Evolutionary conservation across 2,888 invertebrate species (phyloP).

Genomic region (Mycogona germanica): DNA sequence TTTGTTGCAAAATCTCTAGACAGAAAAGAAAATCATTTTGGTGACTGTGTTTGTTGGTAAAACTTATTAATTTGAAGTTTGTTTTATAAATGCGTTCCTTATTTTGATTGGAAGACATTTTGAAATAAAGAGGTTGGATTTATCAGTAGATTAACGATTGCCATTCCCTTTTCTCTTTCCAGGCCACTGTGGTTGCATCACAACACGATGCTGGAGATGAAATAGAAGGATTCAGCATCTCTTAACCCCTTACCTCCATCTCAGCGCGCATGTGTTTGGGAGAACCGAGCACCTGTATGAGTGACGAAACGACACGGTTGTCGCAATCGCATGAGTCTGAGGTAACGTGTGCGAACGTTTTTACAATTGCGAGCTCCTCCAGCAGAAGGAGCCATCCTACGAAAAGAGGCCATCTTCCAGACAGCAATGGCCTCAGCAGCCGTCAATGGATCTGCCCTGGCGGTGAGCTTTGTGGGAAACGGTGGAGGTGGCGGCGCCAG

Average conservation of each 20-base stretch:
- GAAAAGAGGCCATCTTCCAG: neutral
- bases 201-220: neutral
- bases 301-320: neutral
- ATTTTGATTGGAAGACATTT: neutral
- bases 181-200: slow-evolving; percentile 3
- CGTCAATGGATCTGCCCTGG: slow-evolving; percentile 17
- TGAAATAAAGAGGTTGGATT: neutral
- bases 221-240: slow-evolving; percentile 1
- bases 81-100: neutral
- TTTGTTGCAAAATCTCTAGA: too few relatives aligned
- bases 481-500: neutral
- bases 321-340: neutral
- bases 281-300: slow-evolving; percentile 5
- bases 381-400: too few relatives aligned
- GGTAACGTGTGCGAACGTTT: neutral
- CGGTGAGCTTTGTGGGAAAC: slow-evolving; percentile 12
- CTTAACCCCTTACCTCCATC: neutral
- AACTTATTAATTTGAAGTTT: neutral
- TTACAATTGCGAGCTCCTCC: too few relatives aligned
- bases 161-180: neutral
- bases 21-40: too few relatives aligned
- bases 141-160: neutral
- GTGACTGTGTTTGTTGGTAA: too few relatives aligned
- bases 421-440: slow-evolving; percentile 16
- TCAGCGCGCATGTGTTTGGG: slow-evolving; percentile 10